Evolutionary conservation across 2,888 invertebrate species (phyloP).

Genomic region (Rhamnusium bicolor): DNA sequence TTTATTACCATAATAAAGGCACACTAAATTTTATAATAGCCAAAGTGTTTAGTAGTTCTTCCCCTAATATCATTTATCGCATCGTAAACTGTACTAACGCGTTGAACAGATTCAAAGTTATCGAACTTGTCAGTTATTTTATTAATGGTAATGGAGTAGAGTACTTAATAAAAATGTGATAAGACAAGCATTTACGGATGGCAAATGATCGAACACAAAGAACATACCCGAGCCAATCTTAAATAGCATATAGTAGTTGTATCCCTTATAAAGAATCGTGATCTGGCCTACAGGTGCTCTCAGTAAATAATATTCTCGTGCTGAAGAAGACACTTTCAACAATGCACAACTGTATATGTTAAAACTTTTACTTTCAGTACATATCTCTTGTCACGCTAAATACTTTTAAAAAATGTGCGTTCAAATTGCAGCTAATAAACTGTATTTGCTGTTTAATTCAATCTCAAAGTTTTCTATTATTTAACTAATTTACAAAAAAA

Average conservation of each 20-base stretch:
- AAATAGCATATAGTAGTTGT: conserved; percentile 17
- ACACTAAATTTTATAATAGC: neutral
- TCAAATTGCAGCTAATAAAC: neutral
- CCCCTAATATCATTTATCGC: neutral
- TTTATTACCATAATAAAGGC: neutral
- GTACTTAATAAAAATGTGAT: conserved; percentile 31
- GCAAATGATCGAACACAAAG: conserved; percentile 23
- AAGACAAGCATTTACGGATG: conserved; percentile 27
- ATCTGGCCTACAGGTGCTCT: conserved; percentile 33
- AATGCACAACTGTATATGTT: conserved; percentile 36
- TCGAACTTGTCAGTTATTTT: conserved; percentile 27
- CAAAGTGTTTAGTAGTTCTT: neutral
- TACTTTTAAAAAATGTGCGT: conserved; percentile 16
- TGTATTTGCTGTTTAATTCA: no score
- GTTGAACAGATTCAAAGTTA: conserved; percentile 17
- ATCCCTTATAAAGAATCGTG: conserved; percentile 34
- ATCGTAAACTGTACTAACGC: neutral
- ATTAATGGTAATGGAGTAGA: conserved; percentile 37
- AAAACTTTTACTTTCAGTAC: conserved; percentile 21
- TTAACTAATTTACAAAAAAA: no score
- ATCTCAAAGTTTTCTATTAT: no score
- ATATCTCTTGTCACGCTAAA: conserved; percentile 32
- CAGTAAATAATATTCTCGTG: conserved; percentile 44
- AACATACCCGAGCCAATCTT: conserved; percentile 23
- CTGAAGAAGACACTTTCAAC: conserved; percentile 43